Evolutionary conservation across 1,140 invertebrate genomes (phyloP).

Genomic region (Triops longicaudatus): DNA sequence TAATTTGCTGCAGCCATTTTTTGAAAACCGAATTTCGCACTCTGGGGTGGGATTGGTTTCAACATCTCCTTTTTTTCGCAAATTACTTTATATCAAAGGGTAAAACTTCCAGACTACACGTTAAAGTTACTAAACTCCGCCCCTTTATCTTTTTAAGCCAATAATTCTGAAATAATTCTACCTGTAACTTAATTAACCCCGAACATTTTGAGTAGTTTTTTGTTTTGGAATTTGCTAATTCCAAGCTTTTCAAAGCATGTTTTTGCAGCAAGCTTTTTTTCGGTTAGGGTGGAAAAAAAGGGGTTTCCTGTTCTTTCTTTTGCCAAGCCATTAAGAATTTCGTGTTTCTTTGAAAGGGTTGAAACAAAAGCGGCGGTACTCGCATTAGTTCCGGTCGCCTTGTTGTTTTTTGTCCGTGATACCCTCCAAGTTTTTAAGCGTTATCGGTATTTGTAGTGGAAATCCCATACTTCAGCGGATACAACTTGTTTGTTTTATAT

Average conservation of each 20-base stretch:
- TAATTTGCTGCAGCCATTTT: constrained; percentile 15
- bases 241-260: no score
- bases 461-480: neutral
- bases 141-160: no score
- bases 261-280: neutral
- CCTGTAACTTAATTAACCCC: no score
- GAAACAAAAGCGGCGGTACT: neutral
- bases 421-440: constrained; percentile 4
- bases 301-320: neutral
- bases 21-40: neutral
- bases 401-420: constrained; percentile 3
- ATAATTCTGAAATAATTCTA: no score
- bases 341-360: neutral
- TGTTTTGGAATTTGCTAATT: no score
- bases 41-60: neutral
- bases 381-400: neutral
- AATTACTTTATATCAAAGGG: neutral
- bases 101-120: neutral
- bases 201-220: no score
- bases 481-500: constrained; percentile 5
- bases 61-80: neutral
- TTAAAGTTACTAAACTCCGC: no score
- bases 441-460: constrained; percentile 4
- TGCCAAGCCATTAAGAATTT: neutral
- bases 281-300: neutral